Conservation (phyloP, 2,888 invertebrate species). For the Cosmopolites sordidus region DNA sequence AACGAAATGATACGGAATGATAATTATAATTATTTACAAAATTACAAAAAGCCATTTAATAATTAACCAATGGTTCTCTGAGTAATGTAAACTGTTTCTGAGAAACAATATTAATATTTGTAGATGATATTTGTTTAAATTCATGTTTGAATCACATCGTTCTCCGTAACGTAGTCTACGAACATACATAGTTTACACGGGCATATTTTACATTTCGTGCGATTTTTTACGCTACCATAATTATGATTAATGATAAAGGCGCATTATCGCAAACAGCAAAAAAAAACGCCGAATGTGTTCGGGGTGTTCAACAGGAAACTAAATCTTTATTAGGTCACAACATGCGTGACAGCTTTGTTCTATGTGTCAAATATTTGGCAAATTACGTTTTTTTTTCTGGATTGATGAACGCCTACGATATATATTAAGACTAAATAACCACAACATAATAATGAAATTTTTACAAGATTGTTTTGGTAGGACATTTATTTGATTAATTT, state of each 20-base stretch:
- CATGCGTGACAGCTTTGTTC: constrained; percentile 2
- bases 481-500: too few species aligned
- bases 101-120: too few species aligned
- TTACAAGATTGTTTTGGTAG: too few species aligned
- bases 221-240: constrained; percentile 4
- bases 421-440: too few species aligned
- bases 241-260: constrained; percentile 6
- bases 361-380: constrained; percentile 1
- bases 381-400: not conserved
- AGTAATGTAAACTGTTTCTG: too few species aligned
- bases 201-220: constrained; percentile 3
- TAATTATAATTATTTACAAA: too few species aligned
- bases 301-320: constrained; percentile 1
- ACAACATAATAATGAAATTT: too few species aligned
- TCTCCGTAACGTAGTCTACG: not conserved
- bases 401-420: too few species aligned
- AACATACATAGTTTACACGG: not conserved
- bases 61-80: too few species aligned
- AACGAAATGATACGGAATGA: too few species aligned
- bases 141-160: not conserved
- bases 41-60: too few species aligned
- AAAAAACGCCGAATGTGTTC: not conserved
- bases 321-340: constrained; percentile 2
- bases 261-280: not conserved
- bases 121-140: too few species aligned